Conservation (phyloP, 2,797 vertebrate species). For the Carcharodon carcharias region DNA sequence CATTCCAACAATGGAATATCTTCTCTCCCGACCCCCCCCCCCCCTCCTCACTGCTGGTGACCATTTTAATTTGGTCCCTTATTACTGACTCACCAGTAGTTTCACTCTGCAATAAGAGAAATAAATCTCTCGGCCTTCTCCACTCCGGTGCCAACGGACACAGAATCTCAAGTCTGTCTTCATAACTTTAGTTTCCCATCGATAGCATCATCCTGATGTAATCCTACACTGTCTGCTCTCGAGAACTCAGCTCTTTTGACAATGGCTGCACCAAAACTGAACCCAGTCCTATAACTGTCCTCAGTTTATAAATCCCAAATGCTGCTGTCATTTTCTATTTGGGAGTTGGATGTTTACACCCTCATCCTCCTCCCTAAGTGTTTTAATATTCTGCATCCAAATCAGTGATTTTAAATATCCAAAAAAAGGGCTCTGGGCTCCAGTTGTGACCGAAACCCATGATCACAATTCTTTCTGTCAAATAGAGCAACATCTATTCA, state of each 20-base stretch:
- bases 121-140: not conserved
- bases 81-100: not conserved
- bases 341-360: not conserved
- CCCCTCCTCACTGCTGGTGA: too few relatives aligned
- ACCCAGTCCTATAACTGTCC: not conserved
- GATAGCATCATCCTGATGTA: not conserved
- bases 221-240: too few relatives aligned
- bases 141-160: too few relatives aligned
- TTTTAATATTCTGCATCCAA: not conserved
- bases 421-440: too few relatives aligned
- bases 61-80: not conserved
- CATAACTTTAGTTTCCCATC: not conserved
- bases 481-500: too few relatives aligned
- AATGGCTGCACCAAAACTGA: too few relatives aligned
- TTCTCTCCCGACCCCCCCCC: too few relatives aligned
- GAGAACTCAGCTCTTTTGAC: too few relatives aligned
- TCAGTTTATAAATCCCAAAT: not conserved
- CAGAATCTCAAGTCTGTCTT: not conserved
- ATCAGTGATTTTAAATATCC: not conserved
- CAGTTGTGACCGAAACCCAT: too few relatives aligned
- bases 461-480: too few relatives aligned
- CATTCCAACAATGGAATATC: too few relatives aligned
- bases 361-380: not conserved
- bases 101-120: not conserved
- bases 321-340: not conserved